Evolutionary conservation across 2,888 invertebrate species (phyloP).

Genomic region (Lasiommata megera): DNA sequence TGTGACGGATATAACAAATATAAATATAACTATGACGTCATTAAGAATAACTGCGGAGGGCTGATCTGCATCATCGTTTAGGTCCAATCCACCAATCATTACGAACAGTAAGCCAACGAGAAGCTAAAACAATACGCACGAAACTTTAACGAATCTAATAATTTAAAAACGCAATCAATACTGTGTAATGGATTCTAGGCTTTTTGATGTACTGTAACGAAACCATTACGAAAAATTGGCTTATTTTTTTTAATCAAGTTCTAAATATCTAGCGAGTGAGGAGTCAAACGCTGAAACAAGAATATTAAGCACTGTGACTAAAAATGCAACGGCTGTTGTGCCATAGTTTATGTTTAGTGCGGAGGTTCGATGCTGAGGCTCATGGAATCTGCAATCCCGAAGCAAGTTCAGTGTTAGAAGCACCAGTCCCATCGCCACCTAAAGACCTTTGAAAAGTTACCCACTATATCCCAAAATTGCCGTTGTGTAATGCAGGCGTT

Average conservation of each 20-base stretch:
- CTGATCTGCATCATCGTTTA: slow-evolving; percentile 88
- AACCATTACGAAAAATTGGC: too few relatives aligned
- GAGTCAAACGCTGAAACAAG: slow-evolving; percentile 90
- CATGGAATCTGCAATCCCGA: slow-evolving; percentile 88
- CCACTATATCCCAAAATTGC: neutral
- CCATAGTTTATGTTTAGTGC: slow-evolving; percentile 86
- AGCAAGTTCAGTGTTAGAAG: slow-evolving; percentile 87
- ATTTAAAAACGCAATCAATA: too few relatives aligned
- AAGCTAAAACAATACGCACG: slow-evolving; percentile 83
- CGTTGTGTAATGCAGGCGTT: neutral
- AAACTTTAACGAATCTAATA: neutral
- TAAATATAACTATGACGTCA: slow-evolving; percentile 89
- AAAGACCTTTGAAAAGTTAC: slow-evolving; percentile 30
- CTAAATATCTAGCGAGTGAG: slow-evolving; percentile 79
- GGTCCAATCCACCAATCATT: slow-evolving; percentile 90
- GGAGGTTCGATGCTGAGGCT: slow-evolving; percentile 84
- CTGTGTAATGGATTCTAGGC: too few relatives aligned
- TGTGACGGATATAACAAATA: slow-evolving; percentile 90
- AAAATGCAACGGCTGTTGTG: slow-evolving; percentile 86
- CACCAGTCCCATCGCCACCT: slow-evolving; percentile 89
- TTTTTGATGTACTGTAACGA: too few relatives aligned
- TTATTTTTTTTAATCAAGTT: slow-evolving; percentile 41
- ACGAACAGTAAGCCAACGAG: slow-evolving; percentile 91
- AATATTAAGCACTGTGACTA: slow-evolving; percentile 88
- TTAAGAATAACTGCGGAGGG: slow-evolving; percentile 89